Conservation (phyloP, 2,888 invertebrate species). For the Brenthis daphne region DNA sequence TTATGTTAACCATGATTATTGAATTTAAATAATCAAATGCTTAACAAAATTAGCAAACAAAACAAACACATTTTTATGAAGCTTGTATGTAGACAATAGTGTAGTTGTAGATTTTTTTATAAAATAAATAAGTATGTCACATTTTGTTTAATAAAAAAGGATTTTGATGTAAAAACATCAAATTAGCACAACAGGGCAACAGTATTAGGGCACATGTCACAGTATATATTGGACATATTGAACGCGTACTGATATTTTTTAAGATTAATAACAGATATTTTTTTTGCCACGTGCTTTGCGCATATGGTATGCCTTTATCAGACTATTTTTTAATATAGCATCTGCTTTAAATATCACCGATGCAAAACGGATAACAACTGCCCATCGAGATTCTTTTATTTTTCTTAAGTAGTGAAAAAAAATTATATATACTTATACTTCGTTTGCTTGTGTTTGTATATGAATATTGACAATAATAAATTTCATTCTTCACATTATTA, state of each 20-base stretch:
- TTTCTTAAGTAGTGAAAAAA: background rate
- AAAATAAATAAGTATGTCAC: background rate
- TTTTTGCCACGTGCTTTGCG: slow-evolving; percentile 46
- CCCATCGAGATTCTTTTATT: slow-evolving; percentile 4
- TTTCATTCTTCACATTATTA: too few species aligned
- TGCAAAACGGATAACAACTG: slow-evolving; percentile 40
- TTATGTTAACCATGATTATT: too few species aligned
- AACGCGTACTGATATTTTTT: slow-evolving; percentile 45
- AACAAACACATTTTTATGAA: too few species aligned
- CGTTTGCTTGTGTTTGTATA: background rate
- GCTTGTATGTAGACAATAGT: too few species aligned
- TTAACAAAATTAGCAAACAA: too few species aligned
- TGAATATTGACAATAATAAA: too few species aligned
- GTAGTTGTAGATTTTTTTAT: too few species aligned
- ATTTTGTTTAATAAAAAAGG: background rate
- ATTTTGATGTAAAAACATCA: too few species aligned
- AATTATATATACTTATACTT: background rate
- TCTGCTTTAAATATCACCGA: slow-evolving; percentile 41
- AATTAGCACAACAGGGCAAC: background rate
- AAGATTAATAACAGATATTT: slow-evolving; percentile 39
- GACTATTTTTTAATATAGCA: slow-evolving; percentile 41
- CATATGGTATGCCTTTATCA: slow-evolving; percentile 48
- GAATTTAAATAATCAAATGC: too few species aligned
- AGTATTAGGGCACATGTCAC: slow-evolving; percentile 46
- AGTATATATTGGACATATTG: slow-evolving; percentile 56